These are phyloP conservation scores for Aldrovandia affinis DNA, from an alignment of 2,797 vertebrate species.

Conservation along the genomic window DNA sequence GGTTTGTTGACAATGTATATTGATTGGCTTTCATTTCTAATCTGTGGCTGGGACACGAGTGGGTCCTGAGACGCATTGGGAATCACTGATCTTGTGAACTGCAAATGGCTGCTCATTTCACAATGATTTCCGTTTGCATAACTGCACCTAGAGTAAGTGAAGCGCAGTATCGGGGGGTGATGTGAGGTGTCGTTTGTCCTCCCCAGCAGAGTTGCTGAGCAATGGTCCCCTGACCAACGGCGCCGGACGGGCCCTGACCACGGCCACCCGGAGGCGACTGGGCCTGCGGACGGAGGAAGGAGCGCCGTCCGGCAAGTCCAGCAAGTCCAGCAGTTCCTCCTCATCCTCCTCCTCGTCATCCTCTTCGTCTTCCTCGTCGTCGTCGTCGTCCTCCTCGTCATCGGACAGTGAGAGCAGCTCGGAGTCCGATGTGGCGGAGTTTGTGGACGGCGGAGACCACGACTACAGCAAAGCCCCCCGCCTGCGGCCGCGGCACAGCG, in stretches of 20 bases:
- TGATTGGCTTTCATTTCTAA: background rate
- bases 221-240: constrained; percentile 80
- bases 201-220: constrained; percentile 54
- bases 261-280: constrained; percentile 71
- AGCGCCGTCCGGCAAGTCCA: constrained; percentile 66
- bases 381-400: constrained; percentile 73
- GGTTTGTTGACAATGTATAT: background rate
- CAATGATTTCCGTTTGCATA: background rate
- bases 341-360: constrained; percentile 58
- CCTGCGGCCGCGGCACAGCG: constrained; percentile 62
- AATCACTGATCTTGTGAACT: background rate
- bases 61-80: background rate
- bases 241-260: constrained; percentile 68
- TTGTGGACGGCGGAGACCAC: constrained; percentile 91
- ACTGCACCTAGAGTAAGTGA: background rate
- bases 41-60: background rate
- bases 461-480: constrained; percentile 95
- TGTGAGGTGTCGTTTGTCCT: constrained; percentile 2
- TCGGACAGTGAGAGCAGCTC: constrained; percentile 82
- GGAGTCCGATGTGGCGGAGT: constrained; percentile 85
- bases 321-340: constrained; percentile 71
- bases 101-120: background rate
- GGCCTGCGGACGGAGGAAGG: constrained; percentile 69
- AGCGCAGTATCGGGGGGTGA: background rate
- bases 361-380: constrained; percentile 65